Evolutionary conservation across 1,140 invertebrate species (phyloP), one percentile per base, ranked within the genome.

Genomic region (Cotesia vestalis): DNA sequence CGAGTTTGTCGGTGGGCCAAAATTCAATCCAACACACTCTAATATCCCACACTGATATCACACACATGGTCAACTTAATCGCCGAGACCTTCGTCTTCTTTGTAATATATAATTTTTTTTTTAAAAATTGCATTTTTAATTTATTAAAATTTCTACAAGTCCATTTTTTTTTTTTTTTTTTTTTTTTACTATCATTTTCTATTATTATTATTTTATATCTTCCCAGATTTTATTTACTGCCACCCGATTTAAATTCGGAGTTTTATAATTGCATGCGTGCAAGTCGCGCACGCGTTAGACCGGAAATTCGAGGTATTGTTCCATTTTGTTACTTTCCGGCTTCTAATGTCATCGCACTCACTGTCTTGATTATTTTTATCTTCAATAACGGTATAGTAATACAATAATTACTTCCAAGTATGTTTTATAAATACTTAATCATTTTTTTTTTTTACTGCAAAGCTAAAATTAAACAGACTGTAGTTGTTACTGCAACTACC

Each of bases 161-260:
- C n/a, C n/a, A n/a, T 36, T 59, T 68, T 53, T 68, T 55, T 68
- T 53, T 59, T 57, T 51, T 46, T 9, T 9, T 52, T 51, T 34
- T 66, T 72, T 46, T 72, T 72, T 60, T 34, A n/a, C 14, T 60
- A 1, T 35, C 5, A 12, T 55, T 36, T 46, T 40, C 36, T 59
- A 59, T 61, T 66, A 55, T 66, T 55, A 20, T 20, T 55, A 55
- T 55, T 57, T 12, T 68, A 27, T 46, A 59, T 17, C 14, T 40
- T 66, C 66, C 57, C 51, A 66, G 5, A 38, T 63, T 72, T 63
- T 55, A 14, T 72, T 55, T 66, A 63, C 62, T 62, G 63, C 55
- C 67, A 35, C 27, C 71, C 66, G 69, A 70, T 73, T 78, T 73
- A 70, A 76, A 75, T 75, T 71, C 66, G 40, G 27, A 68, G 59